Conservation (phyloP, 1,140 invertebrate species). For the Trigoniulus corallinus region DNA sequence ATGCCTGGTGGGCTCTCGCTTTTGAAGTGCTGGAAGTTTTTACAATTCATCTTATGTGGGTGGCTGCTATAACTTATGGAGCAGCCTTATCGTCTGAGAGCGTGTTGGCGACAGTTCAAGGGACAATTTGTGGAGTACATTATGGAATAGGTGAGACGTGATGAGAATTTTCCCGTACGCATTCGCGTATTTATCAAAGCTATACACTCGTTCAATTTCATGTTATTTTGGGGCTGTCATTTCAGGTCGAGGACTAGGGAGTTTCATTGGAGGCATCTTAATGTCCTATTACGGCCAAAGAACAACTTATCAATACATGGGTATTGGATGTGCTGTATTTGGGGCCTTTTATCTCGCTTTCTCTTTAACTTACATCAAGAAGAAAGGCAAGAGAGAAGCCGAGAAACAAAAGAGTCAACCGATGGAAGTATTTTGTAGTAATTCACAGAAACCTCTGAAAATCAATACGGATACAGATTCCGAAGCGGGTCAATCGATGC, state of each 20-base stretch:
- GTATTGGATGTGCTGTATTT: not conserved
- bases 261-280: constrained; percentile 53
- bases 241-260: constrained; percentile 55
- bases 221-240: too few species aligned
- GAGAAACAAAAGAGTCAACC: too few species aligned
- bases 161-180: not conserved
- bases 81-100: constrained; percentile 58
- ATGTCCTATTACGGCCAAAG: constrained; percentile 54
- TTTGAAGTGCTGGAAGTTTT: constrained; percentile 70
- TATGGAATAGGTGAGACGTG: constrained; percentile 48
- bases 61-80: constrained; percentile 69
- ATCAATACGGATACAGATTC: too few species aligned
- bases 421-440: too few species aligned
- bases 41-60: constrained; percentile 73
- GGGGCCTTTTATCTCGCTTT: not conserved
- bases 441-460: too few species aligned
- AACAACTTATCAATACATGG: constrained; percentile 39
- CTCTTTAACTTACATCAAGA: not conserved
- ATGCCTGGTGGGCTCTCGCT: constrained; percentile 69
- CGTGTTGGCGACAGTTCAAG: constrained; percentile 60
- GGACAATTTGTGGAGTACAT: constrained; percentile 62
- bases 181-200: not conserved
- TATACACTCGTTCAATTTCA: too few species aligned
- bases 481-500: too few species aligned
- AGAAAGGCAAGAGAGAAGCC: too few species aligned